phyloP scores from a whole-genome alignment of 2,888 invertebrate species.

The Lasioglossum leucozonium region DNA sequence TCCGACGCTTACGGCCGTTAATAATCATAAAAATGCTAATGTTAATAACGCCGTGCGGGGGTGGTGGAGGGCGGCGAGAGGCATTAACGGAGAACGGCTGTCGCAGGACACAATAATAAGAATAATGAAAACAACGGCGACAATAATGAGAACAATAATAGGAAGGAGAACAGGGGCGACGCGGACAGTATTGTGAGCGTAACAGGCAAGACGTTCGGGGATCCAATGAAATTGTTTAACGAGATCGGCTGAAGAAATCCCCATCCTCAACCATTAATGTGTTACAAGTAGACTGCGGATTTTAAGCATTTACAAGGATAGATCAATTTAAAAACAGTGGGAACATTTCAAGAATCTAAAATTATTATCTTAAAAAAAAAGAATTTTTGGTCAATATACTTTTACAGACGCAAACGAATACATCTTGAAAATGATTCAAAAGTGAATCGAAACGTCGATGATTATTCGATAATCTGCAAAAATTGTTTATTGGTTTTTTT shows the following conservation, averaged over 20 bases:
- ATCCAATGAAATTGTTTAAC: constrained; percentile 24
- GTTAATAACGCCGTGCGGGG: constrained; percentile 19
- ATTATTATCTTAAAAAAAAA: no score
- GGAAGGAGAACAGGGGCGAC: neutral
- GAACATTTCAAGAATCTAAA: no score
- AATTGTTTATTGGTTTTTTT: no score
- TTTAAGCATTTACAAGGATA: neutral
- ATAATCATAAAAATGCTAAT: constrained; percentile 64
- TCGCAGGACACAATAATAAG: constrained; percentile 33
- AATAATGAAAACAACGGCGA: constrained; percentile 40
- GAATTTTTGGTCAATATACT: no score
- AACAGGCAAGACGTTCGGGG: neutral
- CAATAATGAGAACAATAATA: constrained; percentile 29
- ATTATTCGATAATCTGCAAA: no score
- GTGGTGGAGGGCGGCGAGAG: neutral
- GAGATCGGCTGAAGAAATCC: constrained; percentile 14
- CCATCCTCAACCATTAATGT: neutral
- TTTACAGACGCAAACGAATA: no score
- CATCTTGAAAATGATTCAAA: no score
- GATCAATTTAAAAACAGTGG: no score
- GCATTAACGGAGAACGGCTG: constrained; percentile 28
- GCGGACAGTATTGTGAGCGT: constrained; percentile 6
- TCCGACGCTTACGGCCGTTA: constrained; percentile 38
- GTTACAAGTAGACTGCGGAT: neutral
- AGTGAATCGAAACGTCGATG: no score